Evolutionary conservation across 2,797 vertebrate genomes (phyloP), one percentile per base, ranked within the genome.

Genomic region (Chelmon rostratus): DNA sequence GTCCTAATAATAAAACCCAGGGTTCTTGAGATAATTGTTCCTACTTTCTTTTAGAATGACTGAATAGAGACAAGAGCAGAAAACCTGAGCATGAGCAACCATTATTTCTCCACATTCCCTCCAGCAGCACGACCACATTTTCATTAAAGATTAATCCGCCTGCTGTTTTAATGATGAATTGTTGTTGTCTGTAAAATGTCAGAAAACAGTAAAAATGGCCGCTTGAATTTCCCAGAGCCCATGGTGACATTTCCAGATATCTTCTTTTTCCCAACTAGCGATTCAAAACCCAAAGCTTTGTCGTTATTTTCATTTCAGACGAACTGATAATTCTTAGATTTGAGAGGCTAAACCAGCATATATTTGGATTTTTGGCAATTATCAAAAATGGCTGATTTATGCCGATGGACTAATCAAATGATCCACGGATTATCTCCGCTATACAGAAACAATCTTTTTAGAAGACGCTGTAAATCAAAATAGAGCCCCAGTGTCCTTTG

Each of bases 161-260:
- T 21, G 1, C 35, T 7, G n/a, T 56, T 65, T 40, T 12, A 5
- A 6, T 9, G 0, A 15, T 12, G 0, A 19, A 38, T 12, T 50
- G 1, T 18, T 74, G 8, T 74, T 44, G 35, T 56, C 10, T 6
- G 8, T 54, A 65, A 25, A 57, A 58, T 33, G 19, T 16, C 16
- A 66, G 13, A 49, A 37, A 57, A 57, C 21, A 23, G 19, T 47
- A 0, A 1, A 25, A 42, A 40, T 50, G 6, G 6, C n/a, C 3
- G 5, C 38, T 64, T 6, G 11, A 19, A 50, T 59, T 50, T 66
- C 42, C 44, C 25, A 63, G 28, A 63, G 35, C 18, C 1, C 23
- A 3, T 15, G 0, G 5, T 21, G 23, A 44, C 0, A 0, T 6
- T 9, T 59, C 50, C 3, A n/a, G 1, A 25, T 15, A 8, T 59